These are phyloP conservation scores for Ammodytes marinus DNA, from an alignment of 2,113 vertebrate genomes.

Conservation along the genomic window DNA sequence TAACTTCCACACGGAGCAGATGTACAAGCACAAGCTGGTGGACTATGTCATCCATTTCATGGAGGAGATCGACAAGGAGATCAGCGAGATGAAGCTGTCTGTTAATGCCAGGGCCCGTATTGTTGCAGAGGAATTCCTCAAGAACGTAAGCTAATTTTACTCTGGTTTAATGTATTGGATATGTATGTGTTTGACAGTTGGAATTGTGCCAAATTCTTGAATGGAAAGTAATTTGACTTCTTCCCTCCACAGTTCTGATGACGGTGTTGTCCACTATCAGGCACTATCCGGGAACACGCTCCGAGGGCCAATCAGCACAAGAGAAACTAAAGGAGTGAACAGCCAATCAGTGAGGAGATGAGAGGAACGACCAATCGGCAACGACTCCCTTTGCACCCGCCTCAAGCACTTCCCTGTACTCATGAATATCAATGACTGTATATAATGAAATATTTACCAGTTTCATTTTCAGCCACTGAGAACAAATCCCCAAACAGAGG, in stretches of 20 bases:
- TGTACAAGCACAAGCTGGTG: conserved; percentile 99
- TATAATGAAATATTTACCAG: conserved; percentile 79
- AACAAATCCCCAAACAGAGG: conserved; percentile 82
- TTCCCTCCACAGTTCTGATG: conserved; percentile 78
- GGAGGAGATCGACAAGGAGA: conserved; percentile 99
- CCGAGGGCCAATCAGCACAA: conserved; percentile 55
- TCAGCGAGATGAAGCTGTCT: conserved; percentile 99
- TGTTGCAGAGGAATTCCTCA: conserved; percentile 98
- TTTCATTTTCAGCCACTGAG: conserved; percentile 78
- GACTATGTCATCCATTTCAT: conserved; percentile 99
- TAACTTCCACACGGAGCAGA: conserved; percentile 99
- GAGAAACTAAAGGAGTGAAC: conserved; percentile 51
- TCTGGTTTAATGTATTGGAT: neutral
- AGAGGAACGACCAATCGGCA: conserved; percentile 61
- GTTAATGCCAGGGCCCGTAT: conserved; percentile 97
- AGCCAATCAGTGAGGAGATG: conserved; percentile 64
- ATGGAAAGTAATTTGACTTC: neutral
- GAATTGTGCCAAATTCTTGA: neutral
- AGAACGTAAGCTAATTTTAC: conserved; percentile 87
- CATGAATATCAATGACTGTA: conserved; percentile 76
- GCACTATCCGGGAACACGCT: conserved; percentile 23
- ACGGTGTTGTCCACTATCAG: conserved; percentile 29
- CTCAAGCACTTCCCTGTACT: conserved; percentile 65
- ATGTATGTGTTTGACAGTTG: neutral
- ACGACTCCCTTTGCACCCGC: conserved; percentile 42